Conservation (phyloP, 2,797 vertebrate genomes). For the Babyrousa celebensis region DNA sequence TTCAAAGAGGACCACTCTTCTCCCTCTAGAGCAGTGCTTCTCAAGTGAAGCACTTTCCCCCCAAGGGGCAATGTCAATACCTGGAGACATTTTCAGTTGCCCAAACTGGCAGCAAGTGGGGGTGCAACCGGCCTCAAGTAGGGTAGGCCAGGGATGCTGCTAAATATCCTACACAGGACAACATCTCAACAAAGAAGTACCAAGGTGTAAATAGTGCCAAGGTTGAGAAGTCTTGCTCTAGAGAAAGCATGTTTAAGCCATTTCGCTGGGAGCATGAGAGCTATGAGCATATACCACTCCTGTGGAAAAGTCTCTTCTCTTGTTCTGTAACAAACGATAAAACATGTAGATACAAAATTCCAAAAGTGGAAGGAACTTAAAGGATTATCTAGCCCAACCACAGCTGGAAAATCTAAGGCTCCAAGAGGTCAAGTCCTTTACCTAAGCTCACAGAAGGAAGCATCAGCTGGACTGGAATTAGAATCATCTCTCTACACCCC, state of each 20-base stretch:
- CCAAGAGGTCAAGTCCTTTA: slow-evolving; percentile 42
- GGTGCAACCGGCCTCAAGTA: neutral
- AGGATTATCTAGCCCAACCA: slow-evolving; percentile 31
- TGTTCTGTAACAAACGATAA: slow-evolving; percentile 33
- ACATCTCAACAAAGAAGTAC: neutral
- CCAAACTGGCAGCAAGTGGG: neutral
- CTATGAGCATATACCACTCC: slow-evolving; percentile 6
- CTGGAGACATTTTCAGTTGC: slow-evolving; percentile 42
- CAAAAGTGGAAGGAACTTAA: slow-evolving; percentile 16
- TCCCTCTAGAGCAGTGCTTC: neutral
- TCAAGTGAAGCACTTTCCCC: neutral
- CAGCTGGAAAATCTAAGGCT: slow-evolving; percentile 30
- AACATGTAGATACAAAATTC: slow-evolving; percentile 36
- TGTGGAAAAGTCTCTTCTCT: slow-evolving; percentile 33
- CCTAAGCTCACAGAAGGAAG: slow-evolving; percentile 20
- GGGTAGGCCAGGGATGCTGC: neutral
- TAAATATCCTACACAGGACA: neutral
- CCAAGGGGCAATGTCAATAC: neutral
- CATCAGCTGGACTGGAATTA: neutral
- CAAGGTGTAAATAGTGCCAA: slow-evolving; percentile 22
- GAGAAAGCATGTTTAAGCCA: slow-evolving; percentile 39
- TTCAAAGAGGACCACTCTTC: neutral
- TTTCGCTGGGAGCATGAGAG: slow-evolving; percentile 13
- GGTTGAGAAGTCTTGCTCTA: slow-evolving; percentile 16
- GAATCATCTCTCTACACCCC: neutral